Percentiles rank a stretch among this genome's conserved stretches.
Evolutionary conservation across 2,797 vertebrate genomes (phyloP).

Genomic region (Adelosebastes latens): DNA sequence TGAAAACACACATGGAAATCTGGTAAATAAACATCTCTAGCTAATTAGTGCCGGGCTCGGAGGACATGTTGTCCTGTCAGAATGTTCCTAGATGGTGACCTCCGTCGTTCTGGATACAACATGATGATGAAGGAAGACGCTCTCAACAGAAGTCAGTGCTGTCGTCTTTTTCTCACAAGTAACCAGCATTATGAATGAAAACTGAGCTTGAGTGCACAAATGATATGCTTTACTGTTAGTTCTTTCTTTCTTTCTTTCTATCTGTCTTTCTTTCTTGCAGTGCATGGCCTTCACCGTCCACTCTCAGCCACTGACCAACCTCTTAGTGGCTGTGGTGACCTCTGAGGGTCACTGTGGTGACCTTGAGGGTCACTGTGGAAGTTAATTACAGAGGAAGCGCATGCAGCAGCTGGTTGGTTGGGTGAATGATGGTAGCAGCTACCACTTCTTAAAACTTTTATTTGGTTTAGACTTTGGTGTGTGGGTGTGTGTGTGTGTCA

Average conservation of each 20-base stretch:
- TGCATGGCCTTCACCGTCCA: slow-evolving; percentile 1
- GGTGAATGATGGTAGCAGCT: slow-evolving; percentile 1
- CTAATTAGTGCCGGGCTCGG: slow-evolving; percentile 16
- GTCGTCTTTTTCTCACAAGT: not conserved
- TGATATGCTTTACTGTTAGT: not conserved
- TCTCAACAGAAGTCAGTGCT: not conserved
- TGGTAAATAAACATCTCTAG: slow-evolving; percentile 48
- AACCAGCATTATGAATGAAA: not conserved
- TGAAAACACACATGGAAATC: slow-evolving; percentile 14
- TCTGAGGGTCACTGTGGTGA: slow-evolving; percentile 13
- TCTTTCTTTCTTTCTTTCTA: not conserved
- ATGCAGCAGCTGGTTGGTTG: slow-evolving; percentile 33
- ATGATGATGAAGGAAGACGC: not conserved
- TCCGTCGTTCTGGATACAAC: slow-evolving; percentile 16
- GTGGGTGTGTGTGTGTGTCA: too few species aligned
- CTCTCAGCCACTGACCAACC: slow-evolving; percentile 19
- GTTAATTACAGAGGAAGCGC: slow-evolving; percentile 61
- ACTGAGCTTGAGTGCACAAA: not conserved
- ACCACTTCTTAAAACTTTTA: not conserved
- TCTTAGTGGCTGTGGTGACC: slow-evolving; percentile 43
- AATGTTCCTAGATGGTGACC: slow-evolving; percentile 6
- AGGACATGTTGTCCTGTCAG: slow-evolving; percentile 17
- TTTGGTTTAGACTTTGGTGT: not conserved
- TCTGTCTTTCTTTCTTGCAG: not conserved
- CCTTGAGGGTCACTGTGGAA: slow-evolving; percentile 39